phyloP scores from a whole-genome alignment of 2,888 invertebrate species.

The Drosophila quinaria region DNA sequence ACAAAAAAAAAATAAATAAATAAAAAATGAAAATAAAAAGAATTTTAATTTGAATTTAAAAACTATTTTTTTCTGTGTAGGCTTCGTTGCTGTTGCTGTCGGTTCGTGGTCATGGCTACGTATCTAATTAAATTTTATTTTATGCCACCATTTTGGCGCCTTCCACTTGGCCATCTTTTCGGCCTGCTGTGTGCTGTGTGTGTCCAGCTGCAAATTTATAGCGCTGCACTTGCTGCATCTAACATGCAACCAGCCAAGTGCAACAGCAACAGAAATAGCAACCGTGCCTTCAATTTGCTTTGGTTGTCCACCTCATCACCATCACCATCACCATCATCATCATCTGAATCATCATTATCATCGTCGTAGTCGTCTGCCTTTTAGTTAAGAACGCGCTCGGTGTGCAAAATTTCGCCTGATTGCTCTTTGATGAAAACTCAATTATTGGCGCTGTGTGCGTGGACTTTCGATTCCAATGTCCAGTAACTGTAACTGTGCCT shows the following conservation, averaged over 20 bases:
- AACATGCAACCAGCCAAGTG: conserved; percentile 35
- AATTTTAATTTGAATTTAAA: too few relatives aligned
- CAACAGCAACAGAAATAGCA: conserved; percentile 3
- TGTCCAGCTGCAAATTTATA: conserved; percentile 61
- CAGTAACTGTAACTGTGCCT: conserved; percentile 27
- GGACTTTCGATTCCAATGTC: conserved; percentile 17
- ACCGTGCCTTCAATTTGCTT: conserved; percentile 24
- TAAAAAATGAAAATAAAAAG: too few relatives aligned
- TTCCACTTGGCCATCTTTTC: conserved; percentile 32
- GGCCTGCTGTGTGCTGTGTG: too few relatives aligned
- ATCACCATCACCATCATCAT: conserved; percentile 11
- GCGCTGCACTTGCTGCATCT: conserved; percentile 67
- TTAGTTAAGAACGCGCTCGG: conserved; percentile 80
- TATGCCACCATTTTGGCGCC: conserved; percentile 80
- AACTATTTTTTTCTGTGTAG: too few relatives aligned
- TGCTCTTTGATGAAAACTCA: conserved; percentile 83
- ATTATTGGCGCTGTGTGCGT: conserved; percentile 70
- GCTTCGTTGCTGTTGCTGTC: neutral
- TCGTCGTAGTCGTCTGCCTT: conserved; percentile 45
- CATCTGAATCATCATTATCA: conserved; percentile 22
- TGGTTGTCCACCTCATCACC: conserved; percentile 33
- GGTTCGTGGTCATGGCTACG: conserved; percentile 54
- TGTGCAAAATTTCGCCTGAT: conserved; percentile 81
- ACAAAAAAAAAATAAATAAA: too few relatives aligned
- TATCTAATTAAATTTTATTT: conserved; percentile 83